Conservation (phyloP, 2,113 vertebrate species). For the Mastomys natalensis region DNA sequence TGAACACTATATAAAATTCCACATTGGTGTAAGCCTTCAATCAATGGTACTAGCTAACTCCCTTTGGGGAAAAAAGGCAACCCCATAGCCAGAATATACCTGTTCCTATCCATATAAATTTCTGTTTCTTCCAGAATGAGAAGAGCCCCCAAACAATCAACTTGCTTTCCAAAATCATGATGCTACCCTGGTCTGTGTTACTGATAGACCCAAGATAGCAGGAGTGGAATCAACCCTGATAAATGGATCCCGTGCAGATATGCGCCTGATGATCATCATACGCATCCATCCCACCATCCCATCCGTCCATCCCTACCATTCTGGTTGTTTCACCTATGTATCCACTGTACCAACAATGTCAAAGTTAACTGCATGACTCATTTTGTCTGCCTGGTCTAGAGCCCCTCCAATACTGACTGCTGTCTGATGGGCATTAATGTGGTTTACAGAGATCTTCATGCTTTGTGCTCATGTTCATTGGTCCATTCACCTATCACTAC, state of each 20-base stretch:
- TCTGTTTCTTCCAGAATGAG: conserved; percentile 18
- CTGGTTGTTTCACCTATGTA: not conserved
- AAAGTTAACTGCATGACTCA: not conserved
- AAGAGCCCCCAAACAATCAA: conserved; percentile 32
- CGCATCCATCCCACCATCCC: not conserved
- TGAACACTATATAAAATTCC: not conserved
- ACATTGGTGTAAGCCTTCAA: conserved; percentile 10
- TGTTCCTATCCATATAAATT: conserved; percentile 29
- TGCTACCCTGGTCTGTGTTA: not conserved
- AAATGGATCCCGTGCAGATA: not conserved
- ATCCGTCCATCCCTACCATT: not conserved
- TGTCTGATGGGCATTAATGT: not conserved
- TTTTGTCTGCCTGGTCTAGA: conserved; percentile 26
- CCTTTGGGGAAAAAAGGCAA: not conserved
- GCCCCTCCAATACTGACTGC: not conserved
- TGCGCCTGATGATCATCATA: not conserved
- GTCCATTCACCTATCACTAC: not conserved
- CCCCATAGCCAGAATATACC: not conserved
- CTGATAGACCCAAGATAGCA: not conserved
- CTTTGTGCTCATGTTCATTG: not conserved
- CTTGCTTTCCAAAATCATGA: not conserved
- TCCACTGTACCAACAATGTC: not conserved
- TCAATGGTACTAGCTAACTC: conserved; percentile 23
- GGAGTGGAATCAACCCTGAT: not conserved
- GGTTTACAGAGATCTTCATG: not conserved